Conservation (phyloP, 2,888 invertebrate genomes). For the Coleophora flavipennella region DNA sequence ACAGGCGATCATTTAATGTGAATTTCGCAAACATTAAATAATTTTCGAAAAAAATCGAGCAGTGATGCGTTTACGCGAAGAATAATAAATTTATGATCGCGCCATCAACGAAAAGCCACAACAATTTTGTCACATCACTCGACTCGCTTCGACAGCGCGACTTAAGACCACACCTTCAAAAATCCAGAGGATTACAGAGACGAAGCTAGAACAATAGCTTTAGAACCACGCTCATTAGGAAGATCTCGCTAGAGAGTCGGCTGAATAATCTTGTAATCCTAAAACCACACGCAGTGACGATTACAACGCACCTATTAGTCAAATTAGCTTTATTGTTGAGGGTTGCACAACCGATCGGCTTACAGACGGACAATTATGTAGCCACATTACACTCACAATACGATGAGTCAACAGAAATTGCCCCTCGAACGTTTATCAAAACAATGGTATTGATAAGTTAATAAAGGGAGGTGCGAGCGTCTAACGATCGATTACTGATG, state of each 20-base stretch:
- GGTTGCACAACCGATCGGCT: conserved; percentile 64
- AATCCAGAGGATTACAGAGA: conserved; percentile 15
- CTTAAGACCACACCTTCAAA: neutral
- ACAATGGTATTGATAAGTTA: conserved; percentile 73
- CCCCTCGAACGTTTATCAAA: conserved; percentile 64
- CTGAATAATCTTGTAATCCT: conserved; percentile 59
- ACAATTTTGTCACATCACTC: conserved; percentile 9
- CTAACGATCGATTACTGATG: conserved; percentile 60
- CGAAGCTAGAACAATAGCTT: conserved; percentile 56
- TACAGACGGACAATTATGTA: conserved; percentile 64
- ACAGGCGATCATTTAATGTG: conserved; percentile 60
- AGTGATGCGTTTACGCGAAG: conserved; percentile 52
- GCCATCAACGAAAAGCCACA: conserved; percentile 20
- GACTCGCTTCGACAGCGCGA: neutral
- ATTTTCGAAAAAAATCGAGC: conserved; percentile 51
- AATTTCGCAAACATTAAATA: conserved; percentile 66
- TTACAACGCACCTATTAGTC: conserved; percentile 72
- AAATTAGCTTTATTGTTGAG: conserved; percentile 70
- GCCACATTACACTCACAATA: conserved; percentile 54
- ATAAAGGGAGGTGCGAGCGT: conserved; percentile 58
- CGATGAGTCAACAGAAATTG: conserved; percentile 68
- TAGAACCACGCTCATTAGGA: conserved; percentile 54
- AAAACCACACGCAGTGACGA: conserved; percentile 69
- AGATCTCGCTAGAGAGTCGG: conserved; percentile 34
- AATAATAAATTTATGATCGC: conserved; percentile 57